Base-by-base conservation (phyloP, 2,888 invertebrate genomes). In the Anagyrus pseudococci region DNA sequence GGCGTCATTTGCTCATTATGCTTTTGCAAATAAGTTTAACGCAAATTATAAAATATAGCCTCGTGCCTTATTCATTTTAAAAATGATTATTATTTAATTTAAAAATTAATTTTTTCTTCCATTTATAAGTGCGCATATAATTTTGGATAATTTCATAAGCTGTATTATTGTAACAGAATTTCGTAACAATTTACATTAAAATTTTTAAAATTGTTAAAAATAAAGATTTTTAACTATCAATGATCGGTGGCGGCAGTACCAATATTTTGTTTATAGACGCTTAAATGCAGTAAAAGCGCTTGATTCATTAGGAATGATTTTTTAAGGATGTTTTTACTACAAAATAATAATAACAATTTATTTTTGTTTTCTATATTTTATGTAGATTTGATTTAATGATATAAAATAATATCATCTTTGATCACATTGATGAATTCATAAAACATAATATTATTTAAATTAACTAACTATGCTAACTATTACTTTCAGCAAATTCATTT, bases 261-360 rank as follows among this genome's bases (percentile, higher is more conserved):
- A 37, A 44, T 25, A 29, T 46, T 29, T 41, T 54, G 4, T 3
- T n/a, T n/a, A 44, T 49, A n/a, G 8, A 4, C 23, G 49, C 25
- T 47, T 65, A 65, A 65, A 58, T 62, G 58, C 58, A 50, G 43
- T 58, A 37, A 54, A 56, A 61, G 47, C 52, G 33, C 41, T 55
- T 55, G 13, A 40, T 48, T 44, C 7, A 15, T 37, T 19, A 37
- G 58, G 61, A 65, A 61, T 65, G 61, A 58, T 33, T 50, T 64
- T 65, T 54, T 20, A 52, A 29, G 26, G 54, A 50, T 17, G 2
- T 60, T 57, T 54, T 29, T 33, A 50, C 56, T 59, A 40, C 8
- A 58, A 61, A 60, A 53, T 37, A n/a, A n/a, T 53, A 57, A 53
- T 53, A 55, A 64, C 43, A 47, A 54, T 52, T 33, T 22, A 41